Conservation (phyloP, 2,888 invertebrate species). For the Biston stratarius region DNA sequence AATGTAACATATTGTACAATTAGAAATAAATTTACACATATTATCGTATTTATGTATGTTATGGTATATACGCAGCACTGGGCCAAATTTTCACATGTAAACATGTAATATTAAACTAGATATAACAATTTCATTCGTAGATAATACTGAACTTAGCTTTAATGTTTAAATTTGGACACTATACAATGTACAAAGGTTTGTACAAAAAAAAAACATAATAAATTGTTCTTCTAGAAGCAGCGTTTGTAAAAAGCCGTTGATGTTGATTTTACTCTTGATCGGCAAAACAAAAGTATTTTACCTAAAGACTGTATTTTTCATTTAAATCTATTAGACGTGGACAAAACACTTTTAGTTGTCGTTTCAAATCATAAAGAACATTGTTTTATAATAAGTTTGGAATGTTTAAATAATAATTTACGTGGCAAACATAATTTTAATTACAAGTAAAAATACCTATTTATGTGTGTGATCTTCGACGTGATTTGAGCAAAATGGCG, state of each 20-base stretch:
- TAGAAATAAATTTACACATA: constrained; percentile 61
- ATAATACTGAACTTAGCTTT: constrained; percentile 72
- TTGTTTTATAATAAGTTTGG: not conserved
- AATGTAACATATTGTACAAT: constrained; percentile 71
- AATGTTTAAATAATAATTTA: constrained; percentile 9
- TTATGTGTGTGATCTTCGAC: constrained; percentile 55
- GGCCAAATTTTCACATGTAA: constrained; percentile 39
- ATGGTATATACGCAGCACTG: constrained; percentile 55
- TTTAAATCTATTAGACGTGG: not conserved
- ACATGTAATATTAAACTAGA: constrained; percentile 58
- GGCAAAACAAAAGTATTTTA: not conserved
- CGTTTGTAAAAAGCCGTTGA: not conserved
- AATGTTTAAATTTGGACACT: constrained; percentile 37
- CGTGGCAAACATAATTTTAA: not conserved
- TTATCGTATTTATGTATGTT: constrained; percentile 20
- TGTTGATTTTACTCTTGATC: not conserved
- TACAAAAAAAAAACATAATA: constrained; percentile 6
- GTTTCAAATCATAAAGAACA: not conserved
- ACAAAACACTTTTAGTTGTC: constrained; percentile 1
- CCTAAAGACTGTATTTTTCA: too few species aligned
- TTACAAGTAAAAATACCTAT: not conserved
- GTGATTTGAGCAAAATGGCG: constrained; percentile 42
- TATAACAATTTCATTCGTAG: constrained; percentile 59
- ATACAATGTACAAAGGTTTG: constrained; percentile 25
- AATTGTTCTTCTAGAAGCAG: not conserved